phyloP scores from a whole-genome alignment of 2,888 invertebrate genomes.

The Himalopsyche tibetana region DNA sequence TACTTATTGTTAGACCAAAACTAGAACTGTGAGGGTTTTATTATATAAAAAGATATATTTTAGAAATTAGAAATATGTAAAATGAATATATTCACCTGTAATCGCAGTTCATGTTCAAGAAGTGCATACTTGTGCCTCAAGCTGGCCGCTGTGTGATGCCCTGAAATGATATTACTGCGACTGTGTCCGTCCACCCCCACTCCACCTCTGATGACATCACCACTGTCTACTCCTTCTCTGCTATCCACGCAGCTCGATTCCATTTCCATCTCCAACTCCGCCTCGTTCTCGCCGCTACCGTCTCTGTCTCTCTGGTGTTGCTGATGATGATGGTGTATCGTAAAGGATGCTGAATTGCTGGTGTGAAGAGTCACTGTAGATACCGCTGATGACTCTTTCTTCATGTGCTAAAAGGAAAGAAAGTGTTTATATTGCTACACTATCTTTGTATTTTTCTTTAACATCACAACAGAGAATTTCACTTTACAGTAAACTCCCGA shows the following conservation, averaged over 20 bases:
- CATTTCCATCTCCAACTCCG: constrained; percentile 8
- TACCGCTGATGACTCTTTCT: constrained; percentile 51
- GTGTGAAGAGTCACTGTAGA: constrained; percentile 58
- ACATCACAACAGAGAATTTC: no score
- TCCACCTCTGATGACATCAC: background rate
- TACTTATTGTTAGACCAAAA: no score
- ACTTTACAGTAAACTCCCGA: no score
- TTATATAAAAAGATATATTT: no score
- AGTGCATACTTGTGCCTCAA: constrained; percentile 76
- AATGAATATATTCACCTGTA: constrained; percentile 70
- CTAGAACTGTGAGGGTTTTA: no score
- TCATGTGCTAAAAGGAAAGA: constrained; percentile 51
- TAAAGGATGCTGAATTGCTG: constrained; percentile 58
- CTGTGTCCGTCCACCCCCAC: constrained; percentile 1
- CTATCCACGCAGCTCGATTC: constrained; percentile 2
- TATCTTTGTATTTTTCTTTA: no score
- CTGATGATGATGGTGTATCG: constrained; percentile 55
- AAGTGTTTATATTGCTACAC: no score
- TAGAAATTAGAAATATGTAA: background rate
- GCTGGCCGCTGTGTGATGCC: constrained; percentile 67
- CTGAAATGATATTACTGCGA: background rate
- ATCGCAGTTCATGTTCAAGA: constrained; percentile 74
- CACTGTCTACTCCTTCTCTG: background rate
- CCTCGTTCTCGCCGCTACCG: background rate
- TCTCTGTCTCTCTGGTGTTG: constrained; percentile 33